Evolutionary conservation across 1,140 invertebrate genomes (phyloP).

Genomic region (Phortica variegata): DNA sequence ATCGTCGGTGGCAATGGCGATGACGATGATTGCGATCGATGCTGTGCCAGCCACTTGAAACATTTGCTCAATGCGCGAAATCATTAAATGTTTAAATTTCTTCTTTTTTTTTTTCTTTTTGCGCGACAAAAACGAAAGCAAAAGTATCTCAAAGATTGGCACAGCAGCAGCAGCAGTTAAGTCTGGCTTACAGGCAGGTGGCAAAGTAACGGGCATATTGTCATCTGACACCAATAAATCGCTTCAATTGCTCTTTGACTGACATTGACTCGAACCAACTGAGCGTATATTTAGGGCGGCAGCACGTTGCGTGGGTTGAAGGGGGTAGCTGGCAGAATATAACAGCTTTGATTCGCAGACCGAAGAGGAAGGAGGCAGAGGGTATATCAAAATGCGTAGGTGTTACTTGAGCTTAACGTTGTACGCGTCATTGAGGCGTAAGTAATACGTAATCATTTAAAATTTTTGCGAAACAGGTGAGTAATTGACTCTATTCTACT

Average conservation of each 20-base stretch:
- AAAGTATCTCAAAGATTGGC: not conserved
- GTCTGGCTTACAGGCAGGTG: not conserved
- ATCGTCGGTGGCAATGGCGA: too few relatives aligned
- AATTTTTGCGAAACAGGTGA: conserved; percentile 42
- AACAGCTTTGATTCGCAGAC: not conserved
- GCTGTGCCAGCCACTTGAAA: conserved; percentile 31
- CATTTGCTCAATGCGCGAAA: too few relatives aligned
- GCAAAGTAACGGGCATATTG: conserved; percentile 25
- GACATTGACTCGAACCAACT: conserved; percentile 37
- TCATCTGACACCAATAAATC: conserved; percentile 57
- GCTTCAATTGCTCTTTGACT: conserved; percentile 55
- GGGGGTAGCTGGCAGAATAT: conserved; percentile 3
- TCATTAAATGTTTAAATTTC: conserved; percentile 47
- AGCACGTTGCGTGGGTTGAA: not conserved
- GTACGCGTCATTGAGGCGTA: conserved; percentile 41
- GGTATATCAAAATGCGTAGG: conserved; percentile 6
- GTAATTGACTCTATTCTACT: conserved; percentile 48
- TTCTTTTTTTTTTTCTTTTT: too few relatives aligned
- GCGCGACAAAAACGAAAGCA: conserved; percentile 8
- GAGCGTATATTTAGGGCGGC: not conserved
- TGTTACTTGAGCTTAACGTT: conserved; percentile 16
- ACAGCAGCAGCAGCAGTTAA: not conserved
- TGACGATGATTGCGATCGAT: too few relatives aligned
- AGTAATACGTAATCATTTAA: conserved; percentile 52
- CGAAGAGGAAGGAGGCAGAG: not conserved